phyloP scores from a whole-genome alignment of 2,888 invertebrate genomes.

The Ceraclea dissimilis region DNA sequence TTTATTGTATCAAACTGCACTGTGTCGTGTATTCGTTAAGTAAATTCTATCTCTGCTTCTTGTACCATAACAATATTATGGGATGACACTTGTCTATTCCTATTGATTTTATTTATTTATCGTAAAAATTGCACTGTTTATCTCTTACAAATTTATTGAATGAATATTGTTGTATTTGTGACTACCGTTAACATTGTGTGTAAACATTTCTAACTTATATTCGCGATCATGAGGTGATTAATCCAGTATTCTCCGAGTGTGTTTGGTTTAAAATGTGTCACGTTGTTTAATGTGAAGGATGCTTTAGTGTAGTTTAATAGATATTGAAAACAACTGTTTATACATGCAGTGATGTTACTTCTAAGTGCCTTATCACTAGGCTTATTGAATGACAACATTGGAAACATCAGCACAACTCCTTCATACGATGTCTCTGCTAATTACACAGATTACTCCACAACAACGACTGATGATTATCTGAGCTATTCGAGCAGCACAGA shows the following conservation, averaged over 20 bases:
- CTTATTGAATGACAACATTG: slow-evolving; percentile 38
- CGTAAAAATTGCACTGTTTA: background rate
- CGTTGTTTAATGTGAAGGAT: too few species aligned
- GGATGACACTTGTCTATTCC: background rate
- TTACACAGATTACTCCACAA: slow-evolving; percentile 31
- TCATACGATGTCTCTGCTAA: slow-evolving; percentile 35
- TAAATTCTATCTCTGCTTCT: background rate
- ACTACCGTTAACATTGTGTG: too few species aligned
- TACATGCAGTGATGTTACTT: slow-evolving; percentile 38
- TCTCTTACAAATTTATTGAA: slow-evolving; percentile 1
- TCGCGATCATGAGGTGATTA: too few species aligned
- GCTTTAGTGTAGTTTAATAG: too few species aligned
- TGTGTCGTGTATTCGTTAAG: background rate
- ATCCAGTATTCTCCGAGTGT: too few species aligned
- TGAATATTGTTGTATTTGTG: background rate
- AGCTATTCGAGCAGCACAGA: slow-evolving; percentile 36
- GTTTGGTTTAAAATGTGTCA: too few species aligned
- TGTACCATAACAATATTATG: background rate
- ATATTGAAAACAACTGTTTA: background rate
- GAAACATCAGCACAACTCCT: slow-evolving; percentile 36
- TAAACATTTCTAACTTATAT: too few species aligned
- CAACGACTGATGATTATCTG: slow-evolving; percentile 27
- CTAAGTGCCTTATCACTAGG: slow-evolving; percentile 47
- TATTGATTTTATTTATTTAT: slow-evolving; percentile 4
- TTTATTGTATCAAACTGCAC: background rate